Conservation (phyloP, 2,113 vertebrate genomes). For the Oncorhynchus kisutch region DNA sequence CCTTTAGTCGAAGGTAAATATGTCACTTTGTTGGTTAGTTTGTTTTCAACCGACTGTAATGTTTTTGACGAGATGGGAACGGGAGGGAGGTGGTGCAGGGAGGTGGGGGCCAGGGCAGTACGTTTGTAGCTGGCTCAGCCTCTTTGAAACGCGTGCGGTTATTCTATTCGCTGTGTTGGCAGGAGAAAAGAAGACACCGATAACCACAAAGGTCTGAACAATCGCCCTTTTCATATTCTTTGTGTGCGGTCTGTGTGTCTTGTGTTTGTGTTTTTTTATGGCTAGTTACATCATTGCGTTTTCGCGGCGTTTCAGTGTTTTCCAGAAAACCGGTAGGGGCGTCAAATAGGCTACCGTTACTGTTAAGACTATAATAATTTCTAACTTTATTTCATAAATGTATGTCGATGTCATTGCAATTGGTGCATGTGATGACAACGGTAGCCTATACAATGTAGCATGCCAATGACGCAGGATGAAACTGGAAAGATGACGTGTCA, state of each 20-base stretch:
- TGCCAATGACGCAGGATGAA: no score
- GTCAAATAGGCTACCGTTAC: background rate
- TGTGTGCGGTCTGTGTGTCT: constrained; percentile 9
- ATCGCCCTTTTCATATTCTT: constrained; percentile 7
- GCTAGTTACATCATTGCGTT: background rate
- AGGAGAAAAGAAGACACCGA: background rate
- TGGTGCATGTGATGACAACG: no score
- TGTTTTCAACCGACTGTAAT: background rate
- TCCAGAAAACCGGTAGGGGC: background rate
- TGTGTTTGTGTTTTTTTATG: background rate
- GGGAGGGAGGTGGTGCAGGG: background rate
- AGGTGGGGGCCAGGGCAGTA: background rate
- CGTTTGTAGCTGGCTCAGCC: constrained; percentile 8
- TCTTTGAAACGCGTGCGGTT: constrained; percentile 20
- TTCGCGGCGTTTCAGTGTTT: background rate
- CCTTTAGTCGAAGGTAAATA: constrained; percentile 42
- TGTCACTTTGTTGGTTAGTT: background rate
- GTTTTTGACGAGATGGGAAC: constrained; percentile 5
- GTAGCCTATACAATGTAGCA: background rate
- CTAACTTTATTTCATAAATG: background rate
- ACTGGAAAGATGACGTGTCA: background rate
- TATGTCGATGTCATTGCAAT: no score
- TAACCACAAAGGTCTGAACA: constrained; percentile 13
- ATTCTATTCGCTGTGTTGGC: constrained; percentile 9
- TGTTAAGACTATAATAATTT: background rate